phyloP scores from a whole-genome alignment of 1,140 invertebrate genomes.

The Formica exsecta region DNA sequence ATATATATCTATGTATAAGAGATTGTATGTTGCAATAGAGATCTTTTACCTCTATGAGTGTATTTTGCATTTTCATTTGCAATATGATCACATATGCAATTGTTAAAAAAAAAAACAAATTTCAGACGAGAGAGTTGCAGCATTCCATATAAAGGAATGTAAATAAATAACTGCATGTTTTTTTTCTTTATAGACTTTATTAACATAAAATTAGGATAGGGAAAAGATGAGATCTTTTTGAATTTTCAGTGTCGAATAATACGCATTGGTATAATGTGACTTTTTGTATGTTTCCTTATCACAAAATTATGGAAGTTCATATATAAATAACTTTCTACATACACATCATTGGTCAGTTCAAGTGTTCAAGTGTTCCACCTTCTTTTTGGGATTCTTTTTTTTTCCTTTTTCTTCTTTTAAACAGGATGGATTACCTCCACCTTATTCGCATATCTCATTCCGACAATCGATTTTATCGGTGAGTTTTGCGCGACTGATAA shows the following conservation, averaged over 20 bases:
- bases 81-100: not conserved
- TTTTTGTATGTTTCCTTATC: slow-evolving; percentile 3
- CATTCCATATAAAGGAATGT: not conserved
- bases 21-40: slow-evolving; percentile 50
- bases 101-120: not conserved
- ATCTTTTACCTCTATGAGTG: slow-evolving; percentile 32
- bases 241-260: slow-evolving; percentile 21
- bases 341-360: slow-evolving; percentile 63
- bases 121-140: not conserved
- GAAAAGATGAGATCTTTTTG: not conserved
- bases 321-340: slow-evolving; percentile 61
- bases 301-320: slow-evolving; percentile 47
- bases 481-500: slow-evolving; percentile 97
- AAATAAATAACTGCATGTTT: not conserved
- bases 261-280: not conserved
- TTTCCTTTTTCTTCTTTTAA: slow-evolving; percentile 60
- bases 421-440: slow-evolving; percentile 83
- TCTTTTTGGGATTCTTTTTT: slow-evolving; percentile 24
- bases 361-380: slow-evolving; percentile 53
- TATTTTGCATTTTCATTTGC: not conserved
- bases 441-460: slow-evolving; percentile 73
- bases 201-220: slow-evolving; percentile 25
- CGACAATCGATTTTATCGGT: slow-evolving; percentile 84
- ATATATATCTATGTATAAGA: slow-evolving; percentile 24
- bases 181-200: slow-evolving; percentile 1